Base-by-base conservation (phyloP, 1,140 invertebrate genomes). In the Bombus balteatus region DNA sequence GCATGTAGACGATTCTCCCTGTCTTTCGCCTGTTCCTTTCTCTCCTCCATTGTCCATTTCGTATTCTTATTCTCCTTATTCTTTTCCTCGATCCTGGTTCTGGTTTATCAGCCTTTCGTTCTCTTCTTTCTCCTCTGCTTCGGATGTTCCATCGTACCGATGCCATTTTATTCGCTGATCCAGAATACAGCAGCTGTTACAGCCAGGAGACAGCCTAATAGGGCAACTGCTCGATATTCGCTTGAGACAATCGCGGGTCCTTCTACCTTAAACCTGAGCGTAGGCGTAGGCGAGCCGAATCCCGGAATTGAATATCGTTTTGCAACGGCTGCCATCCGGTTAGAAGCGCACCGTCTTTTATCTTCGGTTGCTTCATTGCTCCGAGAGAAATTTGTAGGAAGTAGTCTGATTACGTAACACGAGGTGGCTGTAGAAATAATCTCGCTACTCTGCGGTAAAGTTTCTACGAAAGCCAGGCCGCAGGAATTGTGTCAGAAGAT, bases 151-250 rank as follows among this genome's bases (percentile, higher is more conserved):
- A 85, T 37, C 78, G 59, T 62, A 71, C 62, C 57, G 65, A 34
- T 82, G 75, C 43, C 89, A 76, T 90, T 87, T 88, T 90, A 88
- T 88, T 90, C 87, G 86, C 28, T 75, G 83, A 90, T 90, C 84
- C 83, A 79, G 84, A 88, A 90, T 84, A 84, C 81, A 73, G 87
- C 90, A 90, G 90, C 89, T 90, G 90, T 85, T 90, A 83, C 89
- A 72, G 4, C 59, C 47, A 70, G 83, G 3, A 65, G 59, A 65
- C 22, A 32, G 43, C 73, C 57, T 39, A 86, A 88, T 83, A 79
- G 72, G 83, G 70, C 77, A 70, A 87, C 81, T 84, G 87, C 34
- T 88, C 89, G 87, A 91, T 90, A 90, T 90, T 90, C 87, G 65
- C 39, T 25, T n/a, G 87, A 41, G 66, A 79, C 66, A 71, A 76